Percentiles rank a stretch among this genome's conserved stretches.
These are phyloP conservation scores for Myripristis murdjan DNA, from an alignment of 2,797 vertebrate species.

Conservation along the genomic window DNA sequence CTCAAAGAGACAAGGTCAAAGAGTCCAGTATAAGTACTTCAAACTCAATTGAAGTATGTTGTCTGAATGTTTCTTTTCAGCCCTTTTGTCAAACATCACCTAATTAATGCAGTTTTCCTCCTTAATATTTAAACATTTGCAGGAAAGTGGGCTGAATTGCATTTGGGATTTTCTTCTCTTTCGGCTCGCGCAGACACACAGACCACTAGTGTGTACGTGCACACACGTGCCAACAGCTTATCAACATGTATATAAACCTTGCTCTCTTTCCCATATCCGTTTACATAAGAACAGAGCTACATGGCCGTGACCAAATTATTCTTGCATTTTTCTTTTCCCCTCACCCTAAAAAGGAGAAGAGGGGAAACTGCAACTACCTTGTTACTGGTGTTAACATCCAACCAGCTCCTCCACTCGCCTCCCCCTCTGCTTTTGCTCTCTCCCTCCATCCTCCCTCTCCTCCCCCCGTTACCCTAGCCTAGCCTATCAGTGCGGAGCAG, in stretches of 20 bases:
- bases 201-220: not conserved
- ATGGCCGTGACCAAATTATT: conserved; percentile 66
- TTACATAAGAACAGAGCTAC: conserved; percentile 63
- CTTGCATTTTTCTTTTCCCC: conserved; percentile 25
- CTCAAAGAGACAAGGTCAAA: conserved; percentile 79
- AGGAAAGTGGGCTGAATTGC: conserved; percentile 21
- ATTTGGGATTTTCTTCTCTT: conserved; percentile 34
- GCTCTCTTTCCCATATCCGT: conserved; percentile 51
- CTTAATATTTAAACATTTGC: conserved; percentile 32
- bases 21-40: conserved; percentile 69
- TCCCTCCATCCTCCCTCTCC: conserved; percentile 46
- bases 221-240: conserved; percentile 42
- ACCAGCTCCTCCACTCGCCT: conserved; percentile 60
- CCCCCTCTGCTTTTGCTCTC: conserved; percentile 25
- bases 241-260: conserved; percentile 61
- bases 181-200: not conserved
- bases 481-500: conserved; percentile 88
- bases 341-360: conserved; percentile 35
- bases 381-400: conserved; percentile 81
- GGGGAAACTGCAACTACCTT: conserved; percentile 68
- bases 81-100: conserved; percentile 53
- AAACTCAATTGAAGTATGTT: conserved; percentile 70
- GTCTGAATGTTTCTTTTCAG: conserved; percentile 43
- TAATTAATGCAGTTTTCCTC: conserved; percentile 56
- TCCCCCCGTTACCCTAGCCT: conserved; percentile 60